Conservation (phyloP, 1,140 invertebrate species). For the Orius laevigatus region DNA sequence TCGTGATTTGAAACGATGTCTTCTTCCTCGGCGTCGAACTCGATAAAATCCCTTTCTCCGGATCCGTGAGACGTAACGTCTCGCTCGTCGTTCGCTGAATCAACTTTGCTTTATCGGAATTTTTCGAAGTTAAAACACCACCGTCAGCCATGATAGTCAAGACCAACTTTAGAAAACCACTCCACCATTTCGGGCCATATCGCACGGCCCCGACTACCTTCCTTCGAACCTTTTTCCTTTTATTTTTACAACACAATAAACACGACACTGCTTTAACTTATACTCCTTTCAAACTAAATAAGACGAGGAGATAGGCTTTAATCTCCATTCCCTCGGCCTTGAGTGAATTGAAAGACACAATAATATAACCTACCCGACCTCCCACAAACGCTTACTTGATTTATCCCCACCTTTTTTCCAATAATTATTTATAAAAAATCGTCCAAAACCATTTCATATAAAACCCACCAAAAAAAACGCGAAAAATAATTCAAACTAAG, state of each 20-base stretch:
- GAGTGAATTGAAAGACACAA: conserved; percentile 15
- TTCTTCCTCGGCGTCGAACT: conserved; percentile 39
- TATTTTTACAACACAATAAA: background rate
- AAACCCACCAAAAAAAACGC: no score
- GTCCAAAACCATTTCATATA: no score
- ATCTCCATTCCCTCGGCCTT: conserved; percentile 16
- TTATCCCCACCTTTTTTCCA: conserved; percentile 3
- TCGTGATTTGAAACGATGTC: conserved; percentile 85
- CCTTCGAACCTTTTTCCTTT: background rate
- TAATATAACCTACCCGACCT: conserved; percentile 17
- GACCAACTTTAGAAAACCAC: conserved; percentile 12
- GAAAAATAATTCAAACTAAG: no score
- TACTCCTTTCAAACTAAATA: conserved; percentile 2
- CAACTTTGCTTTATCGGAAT: conserved; percentile 19
- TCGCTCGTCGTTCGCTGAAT: conserved; percentile 21
- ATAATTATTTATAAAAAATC: no score
- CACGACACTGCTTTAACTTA: background rate
- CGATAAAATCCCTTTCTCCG: conserved; percentile 16
- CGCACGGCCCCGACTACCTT: conserved; percentile 8
- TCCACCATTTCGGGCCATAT: conserved; percentile 11
- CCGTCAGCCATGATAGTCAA: conserved; percentile 21
- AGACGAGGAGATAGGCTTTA: conserved; percentile 8
- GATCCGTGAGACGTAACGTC: conserved; percentile 19
- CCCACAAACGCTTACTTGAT: background rate
- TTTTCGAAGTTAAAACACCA: conserved; percentile 18